Conservation (phyloP, 2,888 invertebrate species). For the Scaeva pyrastri region DNA sequence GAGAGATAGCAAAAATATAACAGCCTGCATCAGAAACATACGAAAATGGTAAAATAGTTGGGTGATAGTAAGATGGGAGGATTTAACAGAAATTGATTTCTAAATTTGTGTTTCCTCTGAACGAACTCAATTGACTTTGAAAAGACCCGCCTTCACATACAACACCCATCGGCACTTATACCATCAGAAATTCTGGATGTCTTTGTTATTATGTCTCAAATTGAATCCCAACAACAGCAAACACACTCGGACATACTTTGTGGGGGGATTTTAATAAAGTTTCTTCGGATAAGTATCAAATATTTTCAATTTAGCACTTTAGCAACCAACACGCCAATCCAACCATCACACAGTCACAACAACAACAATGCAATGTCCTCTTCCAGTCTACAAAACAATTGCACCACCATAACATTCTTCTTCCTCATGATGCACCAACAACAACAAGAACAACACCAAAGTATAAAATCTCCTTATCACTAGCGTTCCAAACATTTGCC, state of each 20-base stretch:
- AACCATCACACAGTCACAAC: slow-evolving; percentile 2
- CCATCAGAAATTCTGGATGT: background rate
- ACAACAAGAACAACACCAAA: background rate
- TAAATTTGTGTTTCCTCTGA: too few species aligned
- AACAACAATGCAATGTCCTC: slow-evolving; percentile 33
- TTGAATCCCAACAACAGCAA: slow-evolving; percentile 2
- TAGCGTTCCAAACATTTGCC: slow-evolving; percentile 15
- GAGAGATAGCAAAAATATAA: too few species aligned
- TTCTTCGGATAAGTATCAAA: slow-evolving; percentile 61
- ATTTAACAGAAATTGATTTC: too few species aligned
- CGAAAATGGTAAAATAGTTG: too few species aligned
- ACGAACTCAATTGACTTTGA: background rate
- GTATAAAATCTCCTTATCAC: slow-evolving; percentile 37
- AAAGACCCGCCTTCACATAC: background rate
- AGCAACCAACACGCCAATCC: too few species aligned
- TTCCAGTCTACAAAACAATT: slow-evolving; percentile 61
- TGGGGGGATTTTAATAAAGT: slow-evolving; percentile 59
- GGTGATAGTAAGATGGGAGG: too few species aligned
- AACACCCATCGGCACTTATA: background rate
- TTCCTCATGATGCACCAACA: background rate
- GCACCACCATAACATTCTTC: background rate
- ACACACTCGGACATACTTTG: slow-evolving; percentile 17
- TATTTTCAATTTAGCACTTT: slow-evolving; percentile 52
- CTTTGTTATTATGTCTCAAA: background rate
- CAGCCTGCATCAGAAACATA: too few species aligned